Conservation (phyloP, 2,888 invertebrate species). For the Drosophila greeni region DNA sequence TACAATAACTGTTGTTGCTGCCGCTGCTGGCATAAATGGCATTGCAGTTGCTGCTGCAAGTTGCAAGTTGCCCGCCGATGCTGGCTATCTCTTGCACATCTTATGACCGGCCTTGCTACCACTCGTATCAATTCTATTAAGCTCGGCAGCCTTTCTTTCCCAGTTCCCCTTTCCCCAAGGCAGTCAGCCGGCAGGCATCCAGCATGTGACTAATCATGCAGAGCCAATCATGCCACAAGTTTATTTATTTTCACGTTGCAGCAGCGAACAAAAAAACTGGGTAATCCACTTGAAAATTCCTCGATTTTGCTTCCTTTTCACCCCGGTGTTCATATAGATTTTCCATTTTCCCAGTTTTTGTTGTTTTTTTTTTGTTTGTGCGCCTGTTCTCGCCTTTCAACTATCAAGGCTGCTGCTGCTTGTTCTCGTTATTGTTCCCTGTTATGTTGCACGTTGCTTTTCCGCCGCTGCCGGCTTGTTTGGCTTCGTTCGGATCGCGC, state of each 20-base stretch:
- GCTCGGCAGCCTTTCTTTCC: slow-evolving; percentile 52
- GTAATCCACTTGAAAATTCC: slow-evolving; percentile 73
- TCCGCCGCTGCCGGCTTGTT: slow-evolving; percentile 21
- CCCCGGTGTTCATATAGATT: slow-evolving; percentile 41
- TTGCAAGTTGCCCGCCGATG: slow-evolving; percentile 36
- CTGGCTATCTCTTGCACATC: slow-evolving; percentile 67
- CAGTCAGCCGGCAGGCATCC: slow-evolving; percentile 46
- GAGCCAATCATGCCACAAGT: slow-evolving; percentile 73
- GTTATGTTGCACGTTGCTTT: slow-evolving; percentile 55
- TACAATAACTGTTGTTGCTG: slow-evolving; percentile 71
- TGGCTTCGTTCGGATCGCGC: slow-evolving; percentile 33
- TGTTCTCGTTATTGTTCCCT: slow-evolving; percentile 72
- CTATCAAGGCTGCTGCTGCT: slow-evolving; percentile 64
- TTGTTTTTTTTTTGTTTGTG: slow-evolving; percentile 35
- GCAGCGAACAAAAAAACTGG: slow-evolving; percentile 58
- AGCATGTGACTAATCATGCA: slow-evolving; percentile 71
- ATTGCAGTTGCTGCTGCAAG: slow-evolving; percentile 37
- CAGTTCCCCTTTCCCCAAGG: slow-evolving; percentile 4
- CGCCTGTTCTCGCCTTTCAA: slow-evolving; percentile 60
- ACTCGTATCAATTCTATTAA: slow-evolving; percentile 71
- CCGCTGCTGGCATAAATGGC: slow-evolving; percentile 50
- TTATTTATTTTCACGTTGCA: slow-evolving; percentile 73
- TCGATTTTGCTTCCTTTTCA: slow-evolving; percentile 59
- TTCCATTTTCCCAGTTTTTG: slow-evolving; percentile 39
- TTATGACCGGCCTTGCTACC: slow-evolving; percentile 68